Evolutionary conservation across 2,888 invertebrate genomes (phyloP), one percentile per base, ranked within the genome.

Genomic region (Drosophila atripex): DNA sequence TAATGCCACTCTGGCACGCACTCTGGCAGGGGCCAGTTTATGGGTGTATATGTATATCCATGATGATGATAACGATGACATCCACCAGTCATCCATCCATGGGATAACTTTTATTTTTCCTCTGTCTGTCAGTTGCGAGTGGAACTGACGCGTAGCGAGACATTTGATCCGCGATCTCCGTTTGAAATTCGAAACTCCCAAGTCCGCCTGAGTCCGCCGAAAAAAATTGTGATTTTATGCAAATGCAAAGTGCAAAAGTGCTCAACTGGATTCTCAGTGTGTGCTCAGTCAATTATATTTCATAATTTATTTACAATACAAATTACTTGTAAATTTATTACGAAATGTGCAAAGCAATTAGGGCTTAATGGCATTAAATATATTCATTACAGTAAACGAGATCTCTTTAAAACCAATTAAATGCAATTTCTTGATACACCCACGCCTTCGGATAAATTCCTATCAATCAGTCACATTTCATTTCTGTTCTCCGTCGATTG

Each of bases 181-280:
- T 35, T 60, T 14, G 41, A 61, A 16, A 50, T 32, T 21, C 11
- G 23, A 23, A 21, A 0, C 16, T 35, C 21, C 9, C 11, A 35
- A 45, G 39, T 16, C 18, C 21, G 21, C 3, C 18, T 18, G 18
- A 18, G 18, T 18, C 18, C n/a, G 53, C 6, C 9, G 39, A 50
- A 49, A 69, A 69, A 63, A 75, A 75, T 78, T 45, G 54, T 46
- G 55, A 61, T 61, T 76, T 64, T 49, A 77, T 77, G 79, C 58
- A 79, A 77, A 79, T 76, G 35, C 60, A 56, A 72, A 84, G 78
- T 80, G 84, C 25, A 64, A 3, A 76, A 73, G 63, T 75, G 66
- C 63, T 47, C 41, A 65, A 66, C 82, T 78, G 71, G 73, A 65
- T 55, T 54, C 41, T 38, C 30, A 51, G 35, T 65, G 46, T 7